phyloP scores from a whole-genome alignment of 2,113 vertebrate species.

The Bostrychus sinensis region DNA sequence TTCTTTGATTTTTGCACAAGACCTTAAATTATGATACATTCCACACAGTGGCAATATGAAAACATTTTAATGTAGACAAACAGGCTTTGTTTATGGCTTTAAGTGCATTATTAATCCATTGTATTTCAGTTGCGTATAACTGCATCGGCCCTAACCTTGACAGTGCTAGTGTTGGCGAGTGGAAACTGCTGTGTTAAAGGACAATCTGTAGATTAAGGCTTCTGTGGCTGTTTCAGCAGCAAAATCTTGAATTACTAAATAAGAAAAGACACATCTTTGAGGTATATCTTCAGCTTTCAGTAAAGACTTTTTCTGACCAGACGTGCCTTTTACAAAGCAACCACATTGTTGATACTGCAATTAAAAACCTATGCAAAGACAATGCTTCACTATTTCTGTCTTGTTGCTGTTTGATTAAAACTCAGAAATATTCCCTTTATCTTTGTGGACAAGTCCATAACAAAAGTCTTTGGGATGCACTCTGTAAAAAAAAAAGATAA shows the following conservation, averaged over 20 bases:
- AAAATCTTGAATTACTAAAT: slow-evolving; percentile 40
- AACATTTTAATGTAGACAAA: slow-evolving; percentile 31
- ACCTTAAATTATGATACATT: slow-evolving; percentile 16
- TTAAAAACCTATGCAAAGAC: slow-evolving; percentile 30
- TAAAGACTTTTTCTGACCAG: slow-evolving; percentile 23
- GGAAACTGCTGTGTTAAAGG: slow-evolving; percentile 48
- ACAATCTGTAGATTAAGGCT: slow-evolving; percentile 67
- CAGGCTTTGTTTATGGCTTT: slow-evolving; percentile 49
- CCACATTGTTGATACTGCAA: slow-evolving; percentile 27
- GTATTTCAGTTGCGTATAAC: slow-evolving; percentile 32
- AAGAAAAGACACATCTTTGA: slow-evolving; percentile 30
- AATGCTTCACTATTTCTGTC: slow-evolving; percentile 29
- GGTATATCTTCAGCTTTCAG: slow-evolving; percentile 34
- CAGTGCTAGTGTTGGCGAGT: slow-evolving; percentile 24
- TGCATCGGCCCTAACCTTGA: slow-evolving; percentile 12
- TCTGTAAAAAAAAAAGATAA: slow-evolving; percentile 45
- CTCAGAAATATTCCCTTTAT: slow-evolving; percentile 34
- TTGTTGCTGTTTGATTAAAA: slow-evolving; percentile 18
- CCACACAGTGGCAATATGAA: slow-evolving; percentile 44
- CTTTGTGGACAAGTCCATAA: slow-evolving; percentile 39
- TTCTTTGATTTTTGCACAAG: background rate
- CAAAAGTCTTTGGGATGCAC: slow-evolving; percentile 2
- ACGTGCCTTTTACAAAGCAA: slow-evolving; percentile 48
- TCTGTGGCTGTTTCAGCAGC: slow-evolving; percentile 48
- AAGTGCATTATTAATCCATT: slow-evolving; percentile 18